These are phyloP conservation scores for Clarias fuscus DNA, from an alignment of 2,797 vertebrate genomes.

Conservation along the genomic window DNA sequence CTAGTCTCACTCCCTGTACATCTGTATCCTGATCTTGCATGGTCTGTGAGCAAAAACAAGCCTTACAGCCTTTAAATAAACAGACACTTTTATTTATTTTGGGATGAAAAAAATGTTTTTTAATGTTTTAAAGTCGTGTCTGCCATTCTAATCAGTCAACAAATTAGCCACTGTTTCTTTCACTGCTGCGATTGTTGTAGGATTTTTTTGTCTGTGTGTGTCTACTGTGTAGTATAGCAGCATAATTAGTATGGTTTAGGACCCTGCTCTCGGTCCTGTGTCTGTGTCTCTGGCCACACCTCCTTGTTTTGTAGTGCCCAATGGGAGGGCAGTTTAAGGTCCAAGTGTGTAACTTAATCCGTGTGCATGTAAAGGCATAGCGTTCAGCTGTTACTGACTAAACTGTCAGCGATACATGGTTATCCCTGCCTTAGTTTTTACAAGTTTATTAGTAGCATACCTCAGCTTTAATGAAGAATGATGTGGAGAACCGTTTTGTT, in stretches of 20 bases:
- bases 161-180: background rate
- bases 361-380: conserved; percentile 45
- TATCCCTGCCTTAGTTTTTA: conserved; percentile 34
- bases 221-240: background rate
- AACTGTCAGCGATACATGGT: conserved; percentile 62
- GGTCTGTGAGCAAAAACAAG: too few relatives aligned
- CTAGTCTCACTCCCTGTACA: background rate
- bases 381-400: conserved; percentile 43
- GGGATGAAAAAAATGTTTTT: background rate
- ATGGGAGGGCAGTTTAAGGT: conserved; percentile 61
- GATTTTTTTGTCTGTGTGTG: background rate
- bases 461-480: background rate
- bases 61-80: background rate
- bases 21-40: background rate
- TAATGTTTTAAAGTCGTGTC: background rate
- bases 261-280: conserved; percentile 2
- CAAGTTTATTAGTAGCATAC: conserved; percentile 24
- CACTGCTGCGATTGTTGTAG: background rate
- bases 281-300: conserved; percentile 53
- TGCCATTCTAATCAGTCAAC: too few relatives aligned
- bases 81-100: background rate
- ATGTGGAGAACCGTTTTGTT: background rate
- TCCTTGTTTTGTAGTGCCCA: conserved; percentile 54
- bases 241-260: conserved; percentile 5
- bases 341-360: conserved; percentile 61